These are phyloP conservation scores for Aramus guarauna DNA, from an alignment of 2,113 vertebrate species.

Conservation along the genomic window DNA sequence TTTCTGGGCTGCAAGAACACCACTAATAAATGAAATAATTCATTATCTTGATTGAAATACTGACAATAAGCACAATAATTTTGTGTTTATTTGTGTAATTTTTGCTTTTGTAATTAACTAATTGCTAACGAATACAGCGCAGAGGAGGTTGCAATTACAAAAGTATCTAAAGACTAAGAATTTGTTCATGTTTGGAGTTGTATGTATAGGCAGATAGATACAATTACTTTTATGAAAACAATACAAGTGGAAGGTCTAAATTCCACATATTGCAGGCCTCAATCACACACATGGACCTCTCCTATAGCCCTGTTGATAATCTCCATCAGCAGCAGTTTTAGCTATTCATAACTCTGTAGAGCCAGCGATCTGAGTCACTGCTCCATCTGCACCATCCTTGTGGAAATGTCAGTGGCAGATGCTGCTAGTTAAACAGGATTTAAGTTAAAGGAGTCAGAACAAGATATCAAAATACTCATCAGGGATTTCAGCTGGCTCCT, in stretches of 20 bases:
- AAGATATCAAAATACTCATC: slow-evolving; percentile 31
- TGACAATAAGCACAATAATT: neutral
- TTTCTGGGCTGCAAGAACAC: neutral
- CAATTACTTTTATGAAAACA: neutral
- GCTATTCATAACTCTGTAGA: neutral
- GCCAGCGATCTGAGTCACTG: slow-evolving; percentile 52
- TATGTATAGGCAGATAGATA: neutral
- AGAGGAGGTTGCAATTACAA: neutral
- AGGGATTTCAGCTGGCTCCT: slow-evolving; percentile 4
- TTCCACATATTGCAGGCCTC: neutral
- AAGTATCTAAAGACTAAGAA: neutral
- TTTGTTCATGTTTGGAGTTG: neutral
- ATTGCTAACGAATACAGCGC: neutral
- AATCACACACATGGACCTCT: neutral
- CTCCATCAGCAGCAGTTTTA: slow-evolving; percentile 1
- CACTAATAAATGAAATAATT: neutral
- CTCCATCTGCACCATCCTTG: slow-evolving; percentile 53
- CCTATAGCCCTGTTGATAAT: neutral
- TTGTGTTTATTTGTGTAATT: neutral
- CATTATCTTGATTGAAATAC: neutral
- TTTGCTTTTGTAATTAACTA: neutral
- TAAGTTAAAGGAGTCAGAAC: slow-evolving; percentile 36
- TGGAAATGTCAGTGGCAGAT: slow-evolving; percentile 54
- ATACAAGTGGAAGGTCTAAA: neutral
- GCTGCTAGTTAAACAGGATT: slow-evolving; percentile 50